phyloP scores from a whole-genome alignment of 1,140 invertebrate genomes.

The Drosophila orosa region DNA sequence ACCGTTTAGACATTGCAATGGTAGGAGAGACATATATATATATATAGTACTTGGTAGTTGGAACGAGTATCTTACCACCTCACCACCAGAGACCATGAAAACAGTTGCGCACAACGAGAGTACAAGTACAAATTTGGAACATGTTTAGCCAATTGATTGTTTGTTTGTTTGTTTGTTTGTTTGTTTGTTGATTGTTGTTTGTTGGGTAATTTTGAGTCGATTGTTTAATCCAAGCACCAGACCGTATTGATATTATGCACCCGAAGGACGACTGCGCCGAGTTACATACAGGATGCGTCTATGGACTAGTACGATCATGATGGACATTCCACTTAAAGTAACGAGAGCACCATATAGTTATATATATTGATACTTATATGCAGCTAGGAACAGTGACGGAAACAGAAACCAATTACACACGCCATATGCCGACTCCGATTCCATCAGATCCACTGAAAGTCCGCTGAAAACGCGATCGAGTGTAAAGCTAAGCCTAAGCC shows the following conservation, averaged over 20 bases:
- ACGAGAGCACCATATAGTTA: slow-evolving; percentile 20
- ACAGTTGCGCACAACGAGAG: slow-evolving; percentile 70
- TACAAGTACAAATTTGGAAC: slow-evolving; percentile 60
- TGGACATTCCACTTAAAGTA: slow-evolving; percentile 49
- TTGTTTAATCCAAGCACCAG: slow-evolving; percentile 74
- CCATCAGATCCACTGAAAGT: slow-evolving; percentile 37
- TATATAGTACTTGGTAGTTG: slow-evolving; percentile 57
- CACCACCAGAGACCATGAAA: slow-evolving; percentile 79
- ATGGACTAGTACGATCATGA: slow-evolving; percentile 49
- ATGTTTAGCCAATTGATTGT: slow-evolving; percentile 53
- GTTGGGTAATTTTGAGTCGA: slow-evolving; percentile 17
- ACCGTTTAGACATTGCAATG: slow-evolving; percentile 83
- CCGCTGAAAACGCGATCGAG: slow-evolving; percentile 69
- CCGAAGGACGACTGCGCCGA: slow-evolving; percentile 47
- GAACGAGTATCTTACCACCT: slow-evolving; percentile 61
- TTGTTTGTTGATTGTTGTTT: slow-evolving; percentile 27
- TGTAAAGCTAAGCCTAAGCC: slow-evolving; percentile 71
- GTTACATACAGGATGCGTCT: slow-evolving; percentile 75
- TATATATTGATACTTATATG: slow-evolving; percentile 36
- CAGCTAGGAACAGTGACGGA: slow-evolving; percentile 49
- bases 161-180: slow-evolving; percentile 18
- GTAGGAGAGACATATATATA: slow-evolving; percentile 75
- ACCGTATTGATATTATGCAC: slow-evolving; percentile 46
- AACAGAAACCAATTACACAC: slow-evolving; percentile 56
- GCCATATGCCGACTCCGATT: slow-evolving; percentile 48